Evolutionary conservation across 1,140 invertebrate genomes (phyloP), one percentile per base, ranked within the genome.

Genomic region (Druon quercuslanigerum): DNA sequence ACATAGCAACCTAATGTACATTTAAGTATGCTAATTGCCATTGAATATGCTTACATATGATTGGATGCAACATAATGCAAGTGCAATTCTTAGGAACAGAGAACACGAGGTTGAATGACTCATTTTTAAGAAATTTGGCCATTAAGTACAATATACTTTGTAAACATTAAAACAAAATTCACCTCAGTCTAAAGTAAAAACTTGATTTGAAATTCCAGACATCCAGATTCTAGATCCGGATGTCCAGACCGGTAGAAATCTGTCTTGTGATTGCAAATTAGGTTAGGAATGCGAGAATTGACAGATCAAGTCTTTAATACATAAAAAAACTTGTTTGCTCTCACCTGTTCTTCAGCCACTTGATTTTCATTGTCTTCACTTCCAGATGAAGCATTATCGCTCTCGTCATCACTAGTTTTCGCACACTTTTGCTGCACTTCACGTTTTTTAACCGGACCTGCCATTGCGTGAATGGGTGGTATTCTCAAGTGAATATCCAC

Each of bases 381-480:
- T 46, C 74, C 76, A 20, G 25, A 77, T 2, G 79, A 83, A 1
- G 78, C 83, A 11, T 78, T 72, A 13, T 56, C 76, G 33, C 57
- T 52, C 40, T 82, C 74, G 71, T 85, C 80, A 51, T 66, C 74
- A 11, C 72, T 60, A 11, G 74, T 78, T 50, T 84, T 57, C 1
- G 80, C 76, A 13, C 75, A 57, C 66, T 79, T 77, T 72, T 77
- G n/a, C 71, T 82, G 71, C n/a, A 89, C 50, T 6, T 87, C 87
- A 78, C 88, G 87, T 76, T 83, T 89, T 51, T 90, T 90, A 1
- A 81, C 77, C 50, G 88, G 88, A 60, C 84, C 85, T 57, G 87
- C 82, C 88, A 90, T 90, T 81, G 12, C 83, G 20, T 60, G 57
- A 13, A 80, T 46, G 40, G 7, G 40, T 46, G 7, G 33, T 40